Base-by-base conservation (phyloP, 1,140 invertebrate species). In the Drosophila pseudoobscura region DNA sequence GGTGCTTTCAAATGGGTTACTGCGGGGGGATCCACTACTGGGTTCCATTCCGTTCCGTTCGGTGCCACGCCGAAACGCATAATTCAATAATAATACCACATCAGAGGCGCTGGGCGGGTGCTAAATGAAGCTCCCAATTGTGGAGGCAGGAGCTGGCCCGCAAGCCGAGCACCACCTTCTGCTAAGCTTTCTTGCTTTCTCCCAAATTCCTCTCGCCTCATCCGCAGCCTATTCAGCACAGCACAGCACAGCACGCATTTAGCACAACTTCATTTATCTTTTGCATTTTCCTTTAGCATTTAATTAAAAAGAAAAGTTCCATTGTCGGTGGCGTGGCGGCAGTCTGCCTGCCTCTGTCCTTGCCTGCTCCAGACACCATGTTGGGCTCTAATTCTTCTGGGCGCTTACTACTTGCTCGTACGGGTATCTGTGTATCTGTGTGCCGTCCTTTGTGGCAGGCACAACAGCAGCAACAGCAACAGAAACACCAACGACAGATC, bases 301-400 rank as follows among this genome's bases (percentile, higher is more conserved):
- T 88, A 88, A 88, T 88, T 88, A 88, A 88, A 88, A 88, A 88
- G 83, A 88, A 79, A 88, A 88, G 83, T 88, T 89, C 83, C 84
- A 88, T 88, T 88, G 83, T 88, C 79, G 75, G 60, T 62, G 77
- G 53, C 58, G 60, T 62, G 77, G 53, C 58, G 58, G 43, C 55
- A 59, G 63, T 63, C 55, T 44, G 63, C 39, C 65, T 53, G 59
- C 65, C 66, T 75, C 68, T 60, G 50, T 69, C 66, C 63, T 69
- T 39, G 69, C 63, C 70, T 75, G 64, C 64, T 82, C 72, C 73
- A 84, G 75, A 75, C 80, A 84, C 71, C 51, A 61, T 78, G 78
- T 74, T 77, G 73, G 60, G 53, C 62, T 64, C 60, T 80, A 87
- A 84, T 77, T 52, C 53, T 44, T 55, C 39, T 64, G 41, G 45